Base-by-base conservation (phyloP, 2,888 invertebrate species). In the Limnephilus lunatus region DNA sequence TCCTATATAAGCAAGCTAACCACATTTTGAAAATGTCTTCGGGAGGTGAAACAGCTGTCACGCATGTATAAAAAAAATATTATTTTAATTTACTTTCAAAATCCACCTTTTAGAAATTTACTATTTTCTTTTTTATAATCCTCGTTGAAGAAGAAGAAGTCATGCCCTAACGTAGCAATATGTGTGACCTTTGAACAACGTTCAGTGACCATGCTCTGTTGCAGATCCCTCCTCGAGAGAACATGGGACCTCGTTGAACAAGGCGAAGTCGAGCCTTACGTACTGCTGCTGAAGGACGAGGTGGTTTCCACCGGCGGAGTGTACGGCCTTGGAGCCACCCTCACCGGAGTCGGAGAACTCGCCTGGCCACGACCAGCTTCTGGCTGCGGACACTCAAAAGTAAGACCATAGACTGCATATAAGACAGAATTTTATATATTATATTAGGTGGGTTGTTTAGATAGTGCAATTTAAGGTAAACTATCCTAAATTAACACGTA, bases 291-390 rank as follows among this genome's bases (percentile, higher is more conserved):
- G 91, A 92, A 90, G 68, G 89, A 93, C 32, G 87, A 91, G 35
- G 32, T 93, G 30, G 31, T 93, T 30, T 31, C 19, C 14, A 88
- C 89, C 30, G 86, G 48, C 14, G 85, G 80, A 48, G 4, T 44
- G 0, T 93, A 91, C n/a, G 93, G 92, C 31, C 85, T 93, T 15
- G 93, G 89, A 44, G 92, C 93, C 30, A 93, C 93, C 85, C 30
- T 93, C 32, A 92, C 93, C n/a, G 93, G 87, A 39, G 91, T 93
- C 80, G 92, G 92, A 32, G 93, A 93, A 92, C 88, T 93, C 32
- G 92, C 93, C 14, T 93, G 93, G 93, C 92, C 92, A 48, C 90
- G 93, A 92, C 91, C 93, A 31, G 91, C 92, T 32, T 93, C 93
- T 35, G 93, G 89, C 53, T 93, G 93, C 90, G 93, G 91, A 92